These are phyloP conservation scores for Macrochelys suwanniensis DNA, from an alignment of 2,797 vertebrate genomes.

Conservation along the genomic window DNA sequence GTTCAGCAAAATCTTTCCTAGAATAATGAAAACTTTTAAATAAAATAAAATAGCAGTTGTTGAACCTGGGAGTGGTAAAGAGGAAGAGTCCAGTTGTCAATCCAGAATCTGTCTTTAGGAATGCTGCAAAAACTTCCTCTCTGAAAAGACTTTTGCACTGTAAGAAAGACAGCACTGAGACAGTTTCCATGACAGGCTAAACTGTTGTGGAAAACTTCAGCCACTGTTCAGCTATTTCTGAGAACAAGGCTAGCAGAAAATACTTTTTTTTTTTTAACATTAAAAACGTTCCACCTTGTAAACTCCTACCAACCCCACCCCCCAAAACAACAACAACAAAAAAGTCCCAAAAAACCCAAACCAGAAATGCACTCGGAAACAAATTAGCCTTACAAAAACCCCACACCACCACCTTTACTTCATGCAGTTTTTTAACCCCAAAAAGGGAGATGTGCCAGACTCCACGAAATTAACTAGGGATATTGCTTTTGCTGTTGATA, in stretches of 20 bases:
- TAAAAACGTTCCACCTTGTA: neutral
- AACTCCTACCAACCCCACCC: neutral
- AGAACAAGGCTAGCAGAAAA: no score
- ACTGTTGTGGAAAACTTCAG: no score
- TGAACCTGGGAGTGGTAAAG: constrained; percentile 52
- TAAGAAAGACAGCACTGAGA: neutral
- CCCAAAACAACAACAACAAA: no score
- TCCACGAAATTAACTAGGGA: no score
- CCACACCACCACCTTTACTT: neutral
- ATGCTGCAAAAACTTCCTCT: constrained; percentile 30
- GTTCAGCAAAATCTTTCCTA: constrained; percentile 10
- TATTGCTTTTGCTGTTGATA: no score
- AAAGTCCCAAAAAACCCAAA: neutral
- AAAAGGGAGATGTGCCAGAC: no score
- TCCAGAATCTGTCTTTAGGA: constrained; percentile 34
- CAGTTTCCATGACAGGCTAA: no score
- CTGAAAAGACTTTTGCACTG: constrained; percentile 53
- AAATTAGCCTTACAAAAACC: neutral
- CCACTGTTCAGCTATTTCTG: no score
- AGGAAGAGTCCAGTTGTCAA: constrained; percentile 53
- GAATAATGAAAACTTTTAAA: constrained; percentile 46
- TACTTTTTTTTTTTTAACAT: no score
- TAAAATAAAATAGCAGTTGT: constrained; percentile 75
- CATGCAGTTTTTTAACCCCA: no score
- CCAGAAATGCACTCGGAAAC: neutral